These are phyloP conservation scores for Eumeta japonica DNA, from an alignment of 1,140 invertebrate genomes.

Conservation along the genomic window DNA sequence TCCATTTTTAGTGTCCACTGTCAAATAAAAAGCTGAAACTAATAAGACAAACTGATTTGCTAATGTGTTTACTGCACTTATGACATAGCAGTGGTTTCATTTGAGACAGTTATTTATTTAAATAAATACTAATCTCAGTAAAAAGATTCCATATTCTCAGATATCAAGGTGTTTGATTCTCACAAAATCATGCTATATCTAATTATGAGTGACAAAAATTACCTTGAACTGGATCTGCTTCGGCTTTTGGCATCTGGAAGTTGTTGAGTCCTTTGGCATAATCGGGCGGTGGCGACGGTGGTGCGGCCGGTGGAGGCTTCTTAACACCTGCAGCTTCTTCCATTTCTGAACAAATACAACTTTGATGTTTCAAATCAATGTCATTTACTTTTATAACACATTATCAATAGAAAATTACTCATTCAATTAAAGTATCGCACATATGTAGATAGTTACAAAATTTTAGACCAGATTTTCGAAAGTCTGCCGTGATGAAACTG, in stretches of 20 bases:
- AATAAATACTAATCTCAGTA: no score
- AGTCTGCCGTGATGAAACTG: slow-evolving; percentile 53
- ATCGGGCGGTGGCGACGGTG: slow-evolving; percentile 61
- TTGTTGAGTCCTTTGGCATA: slow-evolving; percentile 73
- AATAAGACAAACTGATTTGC: no score
- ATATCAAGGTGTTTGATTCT: no score
- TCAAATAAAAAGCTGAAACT: no score
- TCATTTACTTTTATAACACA: slow-evolving; percentile 55
- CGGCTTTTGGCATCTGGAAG: slow-evolving; percentile 33
- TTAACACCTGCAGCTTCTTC: slow-evolving; percentile 67
- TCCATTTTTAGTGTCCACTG: no score
- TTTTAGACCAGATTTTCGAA: background rate
- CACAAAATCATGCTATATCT: no score
- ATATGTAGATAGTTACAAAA: background rate
- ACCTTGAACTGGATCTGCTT: slow-evolving; percentile 26
- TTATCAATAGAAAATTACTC: background rate
- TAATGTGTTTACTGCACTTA: no score
- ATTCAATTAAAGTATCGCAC: background rate
- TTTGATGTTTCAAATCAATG: slow-evolving; percentile 24
- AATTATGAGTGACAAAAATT: no score
- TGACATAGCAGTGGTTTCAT: no score
- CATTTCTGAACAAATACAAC: slow-evolving; percentile 61
- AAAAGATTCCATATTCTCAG: no score
- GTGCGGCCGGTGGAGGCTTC: slow-evolving; percentile 44
- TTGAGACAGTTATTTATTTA: no score